Base-by-base conservation (phyloP, 2,888 invertebrate species). In the Scaptomyza reducta region DNA sequence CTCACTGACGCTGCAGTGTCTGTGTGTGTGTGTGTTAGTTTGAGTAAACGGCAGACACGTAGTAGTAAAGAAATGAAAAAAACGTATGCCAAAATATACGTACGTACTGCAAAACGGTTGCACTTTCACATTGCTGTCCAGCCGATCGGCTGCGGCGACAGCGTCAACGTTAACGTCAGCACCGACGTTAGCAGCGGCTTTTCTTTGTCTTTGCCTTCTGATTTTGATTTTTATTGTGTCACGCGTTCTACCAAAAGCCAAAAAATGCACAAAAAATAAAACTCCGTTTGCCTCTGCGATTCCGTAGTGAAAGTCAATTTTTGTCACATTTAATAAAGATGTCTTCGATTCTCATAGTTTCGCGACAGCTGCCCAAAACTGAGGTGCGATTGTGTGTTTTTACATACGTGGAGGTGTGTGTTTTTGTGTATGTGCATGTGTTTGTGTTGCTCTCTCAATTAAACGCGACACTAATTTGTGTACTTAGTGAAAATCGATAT, bases 401-500 rank as follows among this genome's bases (percentile, higher is more conserved):
- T 31, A 14, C 22, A 31, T 22, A n/a, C 63, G 61, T 47, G 38
- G 22, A 22, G 33, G 29, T 74, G 62, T 49, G 27, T 44, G 33
- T 40, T 31, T 60, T 27, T 25, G 18, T 49, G 27, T 51, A n/a
- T 59, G 13, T 49, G 25, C 44, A 14, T 62, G 53, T 59, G 40
- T 41, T 58, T 58, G 55, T 68, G 33, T 56, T 64, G 33, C 59
- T 74, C 78, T 75, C 65, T 60, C 80, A 80, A 86, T 80, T 80
- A 79, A 73, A 67, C 63, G 45, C 61, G 65, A 61, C 65, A 86
- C 73, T 64, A 74, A 73, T 68, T 86, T 73, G 61, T 64, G 62
- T 71, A 74, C 69, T 77, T 79, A 84, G 81, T 71, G 80, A 87
- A 86, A 81, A 81, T 81, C 81, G 87, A 81, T 81, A 80, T 51